Conservation (phyloP, 2,113 vertebrate genomes). For the Nannospalax galili region DNA sequence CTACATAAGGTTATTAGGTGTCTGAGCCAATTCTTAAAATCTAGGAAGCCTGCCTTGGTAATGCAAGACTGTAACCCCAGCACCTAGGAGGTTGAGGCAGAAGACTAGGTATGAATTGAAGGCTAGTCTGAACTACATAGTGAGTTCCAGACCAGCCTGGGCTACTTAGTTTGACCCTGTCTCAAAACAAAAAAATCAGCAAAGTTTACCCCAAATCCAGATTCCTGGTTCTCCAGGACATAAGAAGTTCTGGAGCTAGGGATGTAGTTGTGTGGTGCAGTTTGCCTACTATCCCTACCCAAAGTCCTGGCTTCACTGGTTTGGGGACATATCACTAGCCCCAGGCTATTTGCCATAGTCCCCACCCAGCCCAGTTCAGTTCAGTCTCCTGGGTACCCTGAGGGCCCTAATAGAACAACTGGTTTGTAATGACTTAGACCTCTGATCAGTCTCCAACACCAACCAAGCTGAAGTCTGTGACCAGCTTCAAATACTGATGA, state of each 20-base stretch:
- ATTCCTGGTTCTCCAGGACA: background rate
- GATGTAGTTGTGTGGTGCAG: background rate
- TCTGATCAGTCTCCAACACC: background rate
- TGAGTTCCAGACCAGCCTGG: background rate
- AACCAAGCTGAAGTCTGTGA: background rate
- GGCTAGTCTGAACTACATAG: background rate
- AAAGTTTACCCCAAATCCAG: background rate
- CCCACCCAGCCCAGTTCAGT: background rate
- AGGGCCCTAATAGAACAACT: background rate
- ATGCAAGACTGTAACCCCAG: background rate
- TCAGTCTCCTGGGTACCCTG: fast-evolving
- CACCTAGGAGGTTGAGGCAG: background rate
- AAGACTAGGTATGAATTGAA: background rate
- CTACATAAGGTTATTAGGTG: background rate
- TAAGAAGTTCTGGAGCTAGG: background rate
- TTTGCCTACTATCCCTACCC: background rate
- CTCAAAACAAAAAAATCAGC: background rate
- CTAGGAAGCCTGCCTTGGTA: background rate
- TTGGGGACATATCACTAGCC: background rate
- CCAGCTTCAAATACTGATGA: background rate
- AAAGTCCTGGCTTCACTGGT: background rate
- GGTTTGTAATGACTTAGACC: background rate
- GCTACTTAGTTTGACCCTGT: background rate
- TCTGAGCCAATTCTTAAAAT: background rate
- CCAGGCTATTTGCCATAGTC: no score